A percentile compares a stretch with the other conserved stretches of the same genome.
Conservation (phyloP, 1,140 invertebrate genomes). For the Trichoplusia ni region DNA sequence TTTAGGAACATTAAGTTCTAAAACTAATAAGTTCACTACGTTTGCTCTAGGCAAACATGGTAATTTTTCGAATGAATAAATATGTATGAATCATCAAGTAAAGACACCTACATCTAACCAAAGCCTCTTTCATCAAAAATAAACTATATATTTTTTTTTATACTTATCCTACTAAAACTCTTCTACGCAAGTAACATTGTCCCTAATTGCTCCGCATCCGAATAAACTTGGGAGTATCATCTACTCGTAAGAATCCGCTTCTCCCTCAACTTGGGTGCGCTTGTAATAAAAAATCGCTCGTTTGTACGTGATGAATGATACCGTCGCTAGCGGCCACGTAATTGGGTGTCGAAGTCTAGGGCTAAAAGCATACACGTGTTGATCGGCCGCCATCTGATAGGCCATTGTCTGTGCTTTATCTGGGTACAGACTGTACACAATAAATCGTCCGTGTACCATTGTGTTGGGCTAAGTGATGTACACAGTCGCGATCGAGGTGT, state of each 20-base stretch:
- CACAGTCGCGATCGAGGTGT: constrained; percentile 61
- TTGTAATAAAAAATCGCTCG: constrained; percentile 66
- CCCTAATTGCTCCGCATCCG: constrained; percentile 52
- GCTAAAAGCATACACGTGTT: constrained; percentile 80
- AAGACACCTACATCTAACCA: too few species aligned
- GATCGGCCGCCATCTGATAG: constrained; percentile 68
- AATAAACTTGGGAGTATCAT: constrained; percentile 40
- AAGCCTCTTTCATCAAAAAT: constrained; percentile 11
- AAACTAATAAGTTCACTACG: too few species aligned
- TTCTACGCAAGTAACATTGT: constrained; percentile 38
- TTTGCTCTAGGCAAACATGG: too few species aligned
- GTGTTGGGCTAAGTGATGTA: constrained; percentile 73
- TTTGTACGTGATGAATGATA: constrained; percentile 73
- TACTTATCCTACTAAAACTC: constrained; percentile 36
- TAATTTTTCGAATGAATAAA: too few species aligned
- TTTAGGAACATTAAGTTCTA: too few species aligned
- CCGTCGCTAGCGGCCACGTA: constrained; percentile 56
- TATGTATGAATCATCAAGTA: too few species aligned
- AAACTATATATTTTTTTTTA: constrained; percentile 25
- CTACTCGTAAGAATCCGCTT: constrained; percentile 44
- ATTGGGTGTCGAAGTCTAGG: constrained; percentile 75
- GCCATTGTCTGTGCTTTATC: constrained; percentile 76
- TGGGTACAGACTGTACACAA: constrained; percentile 62
- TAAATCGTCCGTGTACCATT: constrained; percentile 75
- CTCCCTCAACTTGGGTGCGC: constrained; percentile 39